These are phyloP conservation scores for Gandaritis pyraliata DNA, from an alignment of 2,888 invertebrate genomes.

Conservation along the genomic window DNA sequence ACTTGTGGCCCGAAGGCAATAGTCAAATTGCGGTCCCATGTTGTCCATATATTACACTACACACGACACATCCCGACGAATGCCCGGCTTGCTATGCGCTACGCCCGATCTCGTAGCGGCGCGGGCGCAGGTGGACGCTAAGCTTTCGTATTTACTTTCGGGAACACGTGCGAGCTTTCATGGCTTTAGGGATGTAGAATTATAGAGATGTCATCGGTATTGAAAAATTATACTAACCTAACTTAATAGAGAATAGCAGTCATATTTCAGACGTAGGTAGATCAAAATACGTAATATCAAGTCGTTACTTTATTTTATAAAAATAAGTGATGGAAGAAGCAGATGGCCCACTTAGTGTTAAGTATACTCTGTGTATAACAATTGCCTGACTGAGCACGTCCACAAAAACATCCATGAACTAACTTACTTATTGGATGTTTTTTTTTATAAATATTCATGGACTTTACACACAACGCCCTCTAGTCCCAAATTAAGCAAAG, in stretches of 20 bases:
- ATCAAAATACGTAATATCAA: too few species aligned
- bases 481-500: too few species aligned
- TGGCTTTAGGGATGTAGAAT: slow-evolving; percentile 31
- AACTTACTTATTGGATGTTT: too few species aligned
- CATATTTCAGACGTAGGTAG: too few species aligned
- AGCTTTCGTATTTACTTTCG: slow-evolving; percentile 25
- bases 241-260: neutral
- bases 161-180: slow-evolving; percentile 76
- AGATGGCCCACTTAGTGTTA: too few species aligned
- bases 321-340: too few species aligned
- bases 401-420: too few species aligned
- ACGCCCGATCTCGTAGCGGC: slow-evolving; percentile 52
- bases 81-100: slow-evolving; percentile 71
- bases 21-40: slow-evolving; percentile 82
- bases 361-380: too few species aligned
- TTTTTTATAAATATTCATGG: too few species aligned
- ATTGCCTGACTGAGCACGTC: too few species aligned
- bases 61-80: slow-evolving; percentile 79
- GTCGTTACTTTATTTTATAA: too few species aligned
- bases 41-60: slow-evolving; percentile 51
- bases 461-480: too few species aligned
- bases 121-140: slow-evolving; percentile 69
- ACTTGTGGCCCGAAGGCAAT: slow-evolving; percentile 79
- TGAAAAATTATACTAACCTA: neutral
- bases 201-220: neutral